Evolutionary conservation across 2,888 invertebrate genomes (phyloP).

Genomic region (Osmoderma eremita): DNA sequence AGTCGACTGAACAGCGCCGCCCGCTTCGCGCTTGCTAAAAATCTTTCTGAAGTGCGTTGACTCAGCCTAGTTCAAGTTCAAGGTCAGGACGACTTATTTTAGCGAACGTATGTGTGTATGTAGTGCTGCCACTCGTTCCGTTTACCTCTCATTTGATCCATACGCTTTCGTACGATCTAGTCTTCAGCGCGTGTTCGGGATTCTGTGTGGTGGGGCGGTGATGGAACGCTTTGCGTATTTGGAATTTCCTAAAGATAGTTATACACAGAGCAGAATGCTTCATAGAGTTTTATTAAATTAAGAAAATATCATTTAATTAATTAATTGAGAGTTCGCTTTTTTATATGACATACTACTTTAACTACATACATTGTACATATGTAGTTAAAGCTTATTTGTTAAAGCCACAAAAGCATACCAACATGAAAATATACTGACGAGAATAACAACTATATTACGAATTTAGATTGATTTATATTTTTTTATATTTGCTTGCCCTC

Average conservation of each 20-base stretch:
- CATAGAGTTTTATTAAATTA: too few species aligned
- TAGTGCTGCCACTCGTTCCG: constrained; percentile 44
- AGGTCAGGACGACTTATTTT: constrained; percentile 53
- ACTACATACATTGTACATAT: too few species aligned
- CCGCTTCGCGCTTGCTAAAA: constrained; percentile 24
- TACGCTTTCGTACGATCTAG: constrained; percentile 19
- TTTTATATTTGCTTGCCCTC: too few species aligned
- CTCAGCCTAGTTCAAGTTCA: constrained; percentile 52
- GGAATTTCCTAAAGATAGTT: neutral
- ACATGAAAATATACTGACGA: too few species aligned
- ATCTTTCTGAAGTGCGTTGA: constrained; percentile 47
- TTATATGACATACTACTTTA: too few species aligned
- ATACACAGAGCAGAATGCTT: too few species aligned
- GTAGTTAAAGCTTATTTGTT: too few species aligned
- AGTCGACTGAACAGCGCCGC: constrained; percentile 5
- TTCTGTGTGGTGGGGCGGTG: neutral
- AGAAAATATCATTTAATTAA: too few species aligned
- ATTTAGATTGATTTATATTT: too few species aligned
- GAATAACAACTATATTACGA: too few species aligned
- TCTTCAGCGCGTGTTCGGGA: neutral
- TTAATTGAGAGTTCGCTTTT: too few species aligned
- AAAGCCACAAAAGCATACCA: too few species aligned
- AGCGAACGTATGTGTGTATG: constrained; percentile 46
- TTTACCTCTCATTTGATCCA: constrained; percentile 45
- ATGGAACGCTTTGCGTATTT: constrained; percentile 6